phyloP scores from a whole-genome alignment of 2,797 vertebrate genomes.

The Argyrosomus regius region DNA sequence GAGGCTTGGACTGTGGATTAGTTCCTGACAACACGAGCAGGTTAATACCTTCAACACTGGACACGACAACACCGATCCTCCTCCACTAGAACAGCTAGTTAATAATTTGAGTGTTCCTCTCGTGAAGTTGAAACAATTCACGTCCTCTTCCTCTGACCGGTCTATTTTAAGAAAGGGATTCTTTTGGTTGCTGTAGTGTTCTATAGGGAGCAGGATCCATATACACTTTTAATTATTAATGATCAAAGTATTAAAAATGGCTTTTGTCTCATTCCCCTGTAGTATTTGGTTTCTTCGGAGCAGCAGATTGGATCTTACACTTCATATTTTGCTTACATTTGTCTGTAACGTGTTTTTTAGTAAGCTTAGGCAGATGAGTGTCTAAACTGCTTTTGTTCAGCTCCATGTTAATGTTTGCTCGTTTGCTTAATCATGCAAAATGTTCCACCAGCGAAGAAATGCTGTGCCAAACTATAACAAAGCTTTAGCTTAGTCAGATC shows the following conservation, averaged over 20 bases:
- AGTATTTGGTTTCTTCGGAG: not conserved
- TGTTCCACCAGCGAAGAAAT: not conserved
- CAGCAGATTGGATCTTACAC: not conserved
- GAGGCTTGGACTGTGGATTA: conserved; percentile 46
- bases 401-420: not conserved
- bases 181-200: not conserved
- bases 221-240: not conserved
- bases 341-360: not conserved
- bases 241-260: not conserved
- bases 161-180: not conserved
- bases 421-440: not conserved
- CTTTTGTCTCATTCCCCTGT: not conserved
- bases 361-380: not conserved
- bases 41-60: conserved; percentile 24
- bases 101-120: not conserved
- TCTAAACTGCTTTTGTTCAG: not conserved
- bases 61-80: not conserved
- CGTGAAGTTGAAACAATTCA: not conserved
- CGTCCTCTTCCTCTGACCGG: not conserved
- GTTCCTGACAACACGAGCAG: conserved; percentile 31
- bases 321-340: not conserved
- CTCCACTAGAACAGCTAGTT: not conserved
- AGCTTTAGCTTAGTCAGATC: not conserved
- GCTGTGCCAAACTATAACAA: not conserved
- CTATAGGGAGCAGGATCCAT: no score